Evolutionary conservation across 2,888 invertebrate species (phyloP).

Genomic region (Dryococelus australis): DNA sequence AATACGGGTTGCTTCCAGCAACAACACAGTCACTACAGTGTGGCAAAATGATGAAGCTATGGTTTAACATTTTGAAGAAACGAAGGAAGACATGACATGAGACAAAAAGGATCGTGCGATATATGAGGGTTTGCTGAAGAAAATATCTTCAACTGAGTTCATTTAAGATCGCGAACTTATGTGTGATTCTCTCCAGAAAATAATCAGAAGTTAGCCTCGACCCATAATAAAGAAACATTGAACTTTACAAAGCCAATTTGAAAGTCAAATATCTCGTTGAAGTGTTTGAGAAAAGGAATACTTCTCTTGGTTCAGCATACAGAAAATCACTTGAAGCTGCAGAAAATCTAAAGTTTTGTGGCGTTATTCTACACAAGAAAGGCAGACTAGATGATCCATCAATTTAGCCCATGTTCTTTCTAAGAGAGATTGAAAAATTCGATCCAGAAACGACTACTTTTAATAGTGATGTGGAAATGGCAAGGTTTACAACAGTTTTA

Average conservation of each 20-base stretch:
- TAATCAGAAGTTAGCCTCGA: background rate
- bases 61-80: background rate
- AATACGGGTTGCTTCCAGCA: background rate
- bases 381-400: no score
- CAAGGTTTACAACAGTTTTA: no score
- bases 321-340: background rate
- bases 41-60: background rate
- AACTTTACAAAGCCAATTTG: no score
- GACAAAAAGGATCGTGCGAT: background rate
- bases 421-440: no score
- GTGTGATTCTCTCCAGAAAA: background rate
- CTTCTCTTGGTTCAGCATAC: no score
- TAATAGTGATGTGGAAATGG: no score
- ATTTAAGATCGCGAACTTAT: background rate
- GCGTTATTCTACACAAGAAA: background rate
- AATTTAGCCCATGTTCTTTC: no score
- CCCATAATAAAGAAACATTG: background rate
- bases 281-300: no score
- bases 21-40: background rate
- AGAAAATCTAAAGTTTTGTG: background rate
- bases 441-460: no score
- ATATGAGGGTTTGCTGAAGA: background rate
- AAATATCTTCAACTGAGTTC: background rate
- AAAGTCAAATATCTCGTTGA: no score
- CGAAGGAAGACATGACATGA: background rate